A percentile compares a stretch with the other conserved stretches of the same genome.
Conservation (phyloP, 2,888 invertebrate genomes). For the Cheilosia vernalis region DNA sequence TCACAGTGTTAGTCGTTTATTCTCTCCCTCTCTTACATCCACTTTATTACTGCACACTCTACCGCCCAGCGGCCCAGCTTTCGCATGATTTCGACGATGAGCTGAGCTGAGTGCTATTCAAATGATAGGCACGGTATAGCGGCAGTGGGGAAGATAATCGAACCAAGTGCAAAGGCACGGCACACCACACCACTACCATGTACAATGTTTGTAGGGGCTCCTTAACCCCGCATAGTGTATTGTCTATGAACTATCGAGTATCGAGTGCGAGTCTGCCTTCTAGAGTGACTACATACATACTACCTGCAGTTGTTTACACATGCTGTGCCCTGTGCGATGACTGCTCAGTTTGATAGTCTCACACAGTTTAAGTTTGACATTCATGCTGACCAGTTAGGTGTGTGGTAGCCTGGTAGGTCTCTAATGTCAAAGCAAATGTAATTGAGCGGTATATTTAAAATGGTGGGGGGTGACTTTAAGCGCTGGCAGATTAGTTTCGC, state of each 20-base stretch:
- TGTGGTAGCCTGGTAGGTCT: constrained; percentile 64
- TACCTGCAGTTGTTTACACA: constrained; percentile 72
- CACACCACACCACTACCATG: constrained; percentile 27
- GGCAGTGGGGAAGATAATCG: constrained; percentile 65
- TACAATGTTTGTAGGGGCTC: constrained; percentile 54
- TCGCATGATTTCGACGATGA: constrained; percentile 49
- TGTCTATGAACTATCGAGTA: background rate
- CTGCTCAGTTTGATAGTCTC: constrained; percentile 60
- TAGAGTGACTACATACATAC: constrained; percentile 33
- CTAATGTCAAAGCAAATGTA: constrained; percentile 64
- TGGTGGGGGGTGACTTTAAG: constrained; percentile 23
- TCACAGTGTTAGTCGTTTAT: constrained; percentile 18
- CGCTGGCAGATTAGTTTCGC: constrained; percentile 27
- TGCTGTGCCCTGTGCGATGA: constrained; percentile 73
- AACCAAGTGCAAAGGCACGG: constrained; percentile 57
- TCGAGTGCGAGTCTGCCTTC: background rate
- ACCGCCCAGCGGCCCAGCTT: constrained; percentile 7
- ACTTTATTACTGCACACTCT: constrained; percentile 27
- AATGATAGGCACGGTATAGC: constrained; percentile 8
- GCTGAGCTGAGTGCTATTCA: constrained; percentile 56
- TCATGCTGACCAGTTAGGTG: constrained; percentile 68
- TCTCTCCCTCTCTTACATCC: constrained; percentile 42
- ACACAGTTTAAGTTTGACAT: constrained; percentile 70
- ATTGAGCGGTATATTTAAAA: constrained; percentile 59
- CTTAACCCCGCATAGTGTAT: constrained; percentile 51